These are phyloP conservation scores for Cotesia vestalis DNA, from an alignment of 1,140 invertebrate genomes.

Conservation along the genomic window DNA sequence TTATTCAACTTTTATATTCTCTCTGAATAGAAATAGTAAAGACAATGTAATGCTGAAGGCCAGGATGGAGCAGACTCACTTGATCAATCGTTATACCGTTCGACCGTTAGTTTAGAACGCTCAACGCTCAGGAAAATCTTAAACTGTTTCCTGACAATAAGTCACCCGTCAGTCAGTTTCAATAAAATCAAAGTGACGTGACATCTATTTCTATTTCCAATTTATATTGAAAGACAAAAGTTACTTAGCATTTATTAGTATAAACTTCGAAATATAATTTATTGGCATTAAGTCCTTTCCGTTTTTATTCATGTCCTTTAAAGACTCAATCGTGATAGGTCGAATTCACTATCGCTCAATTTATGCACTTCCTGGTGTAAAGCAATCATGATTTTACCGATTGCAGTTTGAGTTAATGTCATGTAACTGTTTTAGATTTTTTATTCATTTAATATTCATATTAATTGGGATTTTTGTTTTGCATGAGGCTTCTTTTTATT, in stretches of 20 bases:
- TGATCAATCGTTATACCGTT: slow-evolving; percentile 31
- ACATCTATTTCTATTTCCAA: neutral
- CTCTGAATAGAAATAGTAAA: too few species aligned
- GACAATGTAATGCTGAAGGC: slow-evolving; percentile 6
- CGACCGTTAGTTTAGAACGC: slow-evolving; percentile 30
- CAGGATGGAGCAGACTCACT: slow-evolving; percentile 7
- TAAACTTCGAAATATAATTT: too few species aligned
- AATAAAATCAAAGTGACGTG: neutral
- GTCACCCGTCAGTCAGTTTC: neutral
- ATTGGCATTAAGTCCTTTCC: slow-evolving; percentile 2
- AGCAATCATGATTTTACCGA: neutral
- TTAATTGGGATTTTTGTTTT: too few species aligned
- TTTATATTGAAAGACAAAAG: neutral
- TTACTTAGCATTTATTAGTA: too few species aligned
- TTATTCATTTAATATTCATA: neutral
- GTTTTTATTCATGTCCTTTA: slow-evolving; percentile 25
- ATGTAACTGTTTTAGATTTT: slow-evolving; percentile 2
- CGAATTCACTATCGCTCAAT: slow-evolving; percentile 40
- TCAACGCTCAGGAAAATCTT: neutral
- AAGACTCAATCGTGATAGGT: slow-evolving; percentile 44
- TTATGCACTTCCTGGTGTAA: slow-evolving; percentile 29
- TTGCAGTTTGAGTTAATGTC: slow-evolving; percentile 5
- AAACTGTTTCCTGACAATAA: slow-evolving; percentile 26
- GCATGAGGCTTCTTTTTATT: neutral
- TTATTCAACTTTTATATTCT: neutral